Evolutionary conservation across 2,888 invertebrate species (phyloP), one percentile per base, ranked within the genome.

Genomic region (Adelognathus sp.): DNA sequence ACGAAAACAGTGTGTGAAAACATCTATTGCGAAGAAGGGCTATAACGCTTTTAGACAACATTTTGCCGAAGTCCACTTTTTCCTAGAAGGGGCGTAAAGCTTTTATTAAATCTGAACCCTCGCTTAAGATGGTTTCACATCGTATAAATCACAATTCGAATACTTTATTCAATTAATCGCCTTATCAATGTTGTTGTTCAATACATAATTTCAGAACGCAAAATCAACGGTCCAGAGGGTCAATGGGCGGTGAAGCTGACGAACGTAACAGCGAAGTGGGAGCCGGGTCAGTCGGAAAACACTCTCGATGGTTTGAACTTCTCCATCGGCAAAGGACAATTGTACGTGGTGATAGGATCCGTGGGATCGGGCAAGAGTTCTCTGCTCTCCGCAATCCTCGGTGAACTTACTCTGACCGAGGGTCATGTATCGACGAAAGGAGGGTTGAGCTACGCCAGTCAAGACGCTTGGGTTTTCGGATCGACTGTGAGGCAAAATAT

Each of bases 381-480:
- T 11, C 89, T 95, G 64, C 90, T 95, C 60, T 94, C 95, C 89
- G 93, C 95, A 52, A 93, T 97, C 72, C 92, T 97, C 61, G 94
- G 95, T 60, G 97, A 97, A 91, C 92, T 97, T 79, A 94, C 94
- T 0, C 89, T 95, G 1, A 56, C 77, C 0, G 80, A 81, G 21
- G 97, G 97, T 44, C 92, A 92, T 9, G 91, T 97, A 18, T 92
- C 93, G 67, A 92, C 96, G 11, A 93, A 93, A 63, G 97, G 95
- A 1, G 92, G 88, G 36, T 75, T 95, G 11, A 95, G 95, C 27
- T 98, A 97, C 90, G 96, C 96, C 0, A 93, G 95, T 82, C 97
- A 97, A 91, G 96, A 97, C 88, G 94, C 98, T 5, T 98, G 98
- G 98, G 94, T 96, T 0, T 96, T 96, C 88, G 95, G 95, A 0